These are phyloP conservation scores for Gryllus bimaculatus DNA, from an alignment of 1,140 invertebrate species.

Conservation along the genomic window DNA sequence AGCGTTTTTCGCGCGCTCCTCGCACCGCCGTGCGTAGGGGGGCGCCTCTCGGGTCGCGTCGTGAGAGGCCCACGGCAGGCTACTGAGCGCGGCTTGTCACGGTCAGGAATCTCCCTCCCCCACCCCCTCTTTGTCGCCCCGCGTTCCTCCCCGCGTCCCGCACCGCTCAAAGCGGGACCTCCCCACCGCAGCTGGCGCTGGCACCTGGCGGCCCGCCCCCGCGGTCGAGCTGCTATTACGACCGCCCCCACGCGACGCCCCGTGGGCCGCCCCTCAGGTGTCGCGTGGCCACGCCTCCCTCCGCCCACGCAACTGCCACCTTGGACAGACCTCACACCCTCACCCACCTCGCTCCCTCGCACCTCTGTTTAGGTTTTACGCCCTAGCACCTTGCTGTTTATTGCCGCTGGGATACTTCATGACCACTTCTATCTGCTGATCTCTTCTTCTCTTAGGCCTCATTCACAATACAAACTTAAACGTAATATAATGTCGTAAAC, in stretches of 20 bases:
- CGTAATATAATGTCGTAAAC: too few species aligned
- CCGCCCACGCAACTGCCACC: neutral
- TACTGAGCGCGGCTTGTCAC: neutral
- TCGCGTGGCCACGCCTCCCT: too few species aligned
- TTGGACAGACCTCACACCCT: neutral
- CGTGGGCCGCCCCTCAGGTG: too few species aligned
- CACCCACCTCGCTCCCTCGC: neutral
- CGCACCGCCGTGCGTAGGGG: neutral
- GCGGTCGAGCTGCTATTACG: neutral
- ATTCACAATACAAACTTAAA: too few species aligned
- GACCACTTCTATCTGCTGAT: too few species aligned
- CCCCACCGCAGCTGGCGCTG: neutral
- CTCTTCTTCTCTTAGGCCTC: too few species aligned
- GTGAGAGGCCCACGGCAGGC: too few species aligned
- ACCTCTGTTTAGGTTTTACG: too few species aligned
- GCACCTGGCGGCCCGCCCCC: neutral
- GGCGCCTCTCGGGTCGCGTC: too few species aligned
- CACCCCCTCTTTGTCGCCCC: neutral
- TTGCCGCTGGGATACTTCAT: too few species aligned
- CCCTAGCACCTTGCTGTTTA: too few species aligned
- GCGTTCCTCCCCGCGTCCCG: neutral
- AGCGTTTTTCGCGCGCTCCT: neutral
- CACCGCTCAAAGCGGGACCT: neutral
- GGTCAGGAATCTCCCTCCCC: neutral
- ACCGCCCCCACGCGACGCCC: too few species aligned